Evolutionary conservation across 2,888 invertebrate species (phyloP).

Genomic region (Plebejus argus): DNA sequence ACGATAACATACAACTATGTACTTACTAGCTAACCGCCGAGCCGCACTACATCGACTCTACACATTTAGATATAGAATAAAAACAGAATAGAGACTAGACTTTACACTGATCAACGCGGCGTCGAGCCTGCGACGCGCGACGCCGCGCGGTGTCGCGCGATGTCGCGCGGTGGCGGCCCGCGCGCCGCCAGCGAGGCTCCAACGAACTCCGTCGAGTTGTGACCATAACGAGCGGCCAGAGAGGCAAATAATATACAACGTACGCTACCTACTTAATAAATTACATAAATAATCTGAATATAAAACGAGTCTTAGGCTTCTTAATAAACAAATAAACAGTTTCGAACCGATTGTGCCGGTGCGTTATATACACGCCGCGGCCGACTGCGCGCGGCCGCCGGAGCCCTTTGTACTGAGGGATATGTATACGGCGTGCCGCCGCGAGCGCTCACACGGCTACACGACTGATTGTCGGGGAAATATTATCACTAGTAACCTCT

Average conservation of each 20-base stretch:
- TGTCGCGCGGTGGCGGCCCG: background rate
- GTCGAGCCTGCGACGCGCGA: slow-evolving; percentile 64
- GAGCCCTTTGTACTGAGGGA: slow-evolving; percentile 70
- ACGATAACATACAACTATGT: slow-evolving; percentile 78
- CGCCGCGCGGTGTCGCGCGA: slow-evolving; percentile 59
- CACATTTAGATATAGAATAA: slow-evolving; percentile 75
- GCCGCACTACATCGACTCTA: slow-evolving; percentile 73
- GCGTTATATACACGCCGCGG: slow-evolving; percentile 58
- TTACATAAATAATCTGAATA: slow-evolving; percentile 80
- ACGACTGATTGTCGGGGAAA: background rate
- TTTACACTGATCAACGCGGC: slow-evolving; percentile 74
- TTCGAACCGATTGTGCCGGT: slow-evolving; percentile 44
- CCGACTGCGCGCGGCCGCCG: slow-evolving; percentile 55
- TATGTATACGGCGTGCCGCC: slow-evolving; percentile 52
- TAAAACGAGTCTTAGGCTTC: slow-evolving; percentile 79
- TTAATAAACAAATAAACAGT: slow-evolving; percentile 47
- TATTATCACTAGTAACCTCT: background rate
- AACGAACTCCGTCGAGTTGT: slow-evolving; percentile 43
- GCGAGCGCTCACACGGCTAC: background rate
- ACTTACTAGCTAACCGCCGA: slow-evolving; percentile 79
- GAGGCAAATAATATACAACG: slow-evolving; percentile 52
- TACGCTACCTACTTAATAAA: slow-evolving; percentile 75
- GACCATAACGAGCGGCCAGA: slow-evolving; percentile 52
- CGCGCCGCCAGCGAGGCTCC: slow-evolving; percentile 8
- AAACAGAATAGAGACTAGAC: slow-evolving; percentile 81